Conservation (phyloP, 2,113 vertebrate species). For the Hippolais icterina region DNA sequence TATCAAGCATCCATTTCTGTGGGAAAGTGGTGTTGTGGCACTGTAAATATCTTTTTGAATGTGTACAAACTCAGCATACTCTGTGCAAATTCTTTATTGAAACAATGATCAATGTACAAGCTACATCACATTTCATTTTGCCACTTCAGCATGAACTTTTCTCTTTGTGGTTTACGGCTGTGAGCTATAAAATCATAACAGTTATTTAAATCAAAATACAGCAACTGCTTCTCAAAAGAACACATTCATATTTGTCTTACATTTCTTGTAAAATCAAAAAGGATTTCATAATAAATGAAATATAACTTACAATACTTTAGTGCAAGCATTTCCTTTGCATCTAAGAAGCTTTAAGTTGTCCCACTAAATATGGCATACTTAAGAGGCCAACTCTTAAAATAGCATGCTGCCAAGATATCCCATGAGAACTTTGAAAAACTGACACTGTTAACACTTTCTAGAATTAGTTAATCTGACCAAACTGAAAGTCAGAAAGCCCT, state of each 20-base stretch:
- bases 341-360: slow-evolving; percentile 41
- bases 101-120: slow-evolving; percentile 71
- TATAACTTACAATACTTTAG: slow-evolving; percentile 29
- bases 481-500: slow-evolving; percentile 9
- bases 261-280: slow-evolving; percentile 41
- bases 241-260: slow-evolving; percentile 45
- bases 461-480: slow-evolving; percentile 20
- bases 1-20: not conserved
- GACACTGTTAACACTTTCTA: not conserved
- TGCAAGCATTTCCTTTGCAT: slow-evolving; percentile 45
- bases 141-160: slow-evolving; percentile 57
- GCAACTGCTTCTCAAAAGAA: slow-evolving; percentile 50
- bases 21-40: not conserved
- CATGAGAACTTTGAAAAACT: slow-evolving; percentile 34
- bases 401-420: slow-evolving; percentile 48
- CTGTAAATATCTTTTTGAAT: not conserved
- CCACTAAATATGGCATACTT: not conserved
- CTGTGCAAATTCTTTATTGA: slow-evolving; percentile 78
- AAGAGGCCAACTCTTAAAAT: slow-evolving; percentile 39
- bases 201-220: slow-evolving; percentile 63
- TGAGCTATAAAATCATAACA: slow-evolving; percentile 53
- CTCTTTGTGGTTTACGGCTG: slow-evolving; percentile 39
- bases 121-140: slow-evolving; percentile 58
- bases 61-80: not conserved
- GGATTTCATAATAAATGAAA: slow-evolving; percentile 45